Evolutionary conservation across 2,888 invertebrate genomes (phyloP).

Genomic region (Pyralis farinalis): DNA sequence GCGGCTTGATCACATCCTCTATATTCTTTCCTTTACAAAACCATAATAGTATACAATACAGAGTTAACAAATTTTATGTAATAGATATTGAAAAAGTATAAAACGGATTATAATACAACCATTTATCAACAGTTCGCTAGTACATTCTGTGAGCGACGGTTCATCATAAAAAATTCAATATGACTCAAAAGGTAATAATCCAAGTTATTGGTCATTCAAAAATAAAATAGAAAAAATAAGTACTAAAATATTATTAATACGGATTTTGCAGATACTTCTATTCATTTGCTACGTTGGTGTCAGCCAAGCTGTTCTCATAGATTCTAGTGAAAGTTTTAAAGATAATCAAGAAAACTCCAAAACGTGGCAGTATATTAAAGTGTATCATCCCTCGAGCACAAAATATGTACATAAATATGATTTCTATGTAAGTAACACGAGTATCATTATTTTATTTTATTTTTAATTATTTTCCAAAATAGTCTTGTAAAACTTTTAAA

Average conservation of each 20-base stretch:
- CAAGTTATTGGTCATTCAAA: background rate
- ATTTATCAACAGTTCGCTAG: slow-evolving; percentile 63
- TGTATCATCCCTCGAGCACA: slow-evolving; percentile 51
- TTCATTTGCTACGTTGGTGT: slow-evolving; percentile 44
- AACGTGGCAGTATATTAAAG: slow-evolving; percentile 55
- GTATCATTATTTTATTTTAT: background rate
- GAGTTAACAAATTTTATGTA: slow-evolving; percentile 65
- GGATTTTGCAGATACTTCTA: slow-evolving; percentile 46
- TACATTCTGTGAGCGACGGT: slow-evolving; percentile 58
- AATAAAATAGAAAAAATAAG: background rate
- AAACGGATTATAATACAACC: slow-evolving; percentile 55
- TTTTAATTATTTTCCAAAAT: background rate
- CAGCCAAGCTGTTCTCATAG: slow-evolving; percentile 48
- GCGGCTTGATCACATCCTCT: slow-evolving; percentile 28
- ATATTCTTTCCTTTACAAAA: slow-evolving; percentile 35
- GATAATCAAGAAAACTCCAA: slow-evolving; percentile 26
- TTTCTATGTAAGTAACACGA: slow-evolving; percentile 48
- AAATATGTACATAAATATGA: slow-evolving; percentile 46
- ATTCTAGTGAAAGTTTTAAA: slow-evolving; percentile 31
- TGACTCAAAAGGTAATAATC: slow-evolving; percentile 52
- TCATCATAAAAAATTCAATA: slow-evolving; percentile 49
- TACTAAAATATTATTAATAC: background rate
- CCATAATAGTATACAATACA: slow-evolving; percentile 39
- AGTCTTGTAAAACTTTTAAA: no score
- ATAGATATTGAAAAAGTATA: slow-evolving; percentile 70